Evolutionary conservation across 1,140 invertebrate genomes (phyloP), one percentile per base, ranked within the genome.

Genomic region (Latrodectus geometricus): DNA sequence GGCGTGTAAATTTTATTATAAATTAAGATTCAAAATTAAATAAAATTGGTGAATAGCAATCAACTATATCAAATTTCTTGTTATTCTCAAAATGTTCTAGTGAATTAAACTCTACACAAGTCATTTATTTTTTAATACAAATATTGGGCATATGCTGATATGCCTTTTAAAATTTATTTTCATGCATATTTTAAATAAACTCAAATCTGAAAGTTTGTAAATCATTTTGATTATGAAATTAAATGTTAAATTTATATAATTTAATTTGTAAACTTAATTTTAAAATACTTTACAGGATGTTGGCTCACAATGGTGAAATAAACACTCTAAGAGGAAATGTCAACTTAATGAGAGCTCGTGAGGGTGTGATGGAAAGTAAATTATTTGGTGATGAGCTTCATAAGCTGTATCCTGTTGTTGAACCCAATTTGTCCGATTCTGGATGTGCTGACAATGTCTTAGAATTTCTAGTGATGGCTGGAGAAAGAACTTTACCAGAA

Each of bases 261-360:
- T 48, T 23, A 15, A 48, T 73, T 23, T 73, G n/a, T n/a, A n/a
- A 5, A 35, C 35, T 35, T 35, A 35, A 15, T 73, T 73, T 49
- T 73, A 49, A 49, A 4, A 35, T 35, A 35, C n/a, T 75, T 56
- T 91, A 0, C 91, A 97, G 97, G 91, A 94, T 97, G 84, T 92
- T 99, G 82, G 98, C 98, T 86, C 98, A 99, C 92, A 99, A 99
- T 93, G 98, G 98, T 74, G 98, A 99, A 93, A 99, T 99, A 90
- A 99, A 99, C 92, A 99, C 98, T 8, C 93, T 99, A 49, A 94
- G 97, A 87, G 98, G 98, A 82, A 99, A 99, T 91, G 96, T 99
- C 0, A 99, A 99, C 92, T 93, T 97, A 74, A 99, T 99, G 98
- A 97, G 97, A 91, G 98, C 98, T 50, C 94, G 98, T 79, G 98